Percentiles rank a stretch among this genome's conserved stretches.
Evolutionary conservation across 2,888 invertebrate species (phyloP).

Genomic region (Eupithecia abbreviata): DNA sequence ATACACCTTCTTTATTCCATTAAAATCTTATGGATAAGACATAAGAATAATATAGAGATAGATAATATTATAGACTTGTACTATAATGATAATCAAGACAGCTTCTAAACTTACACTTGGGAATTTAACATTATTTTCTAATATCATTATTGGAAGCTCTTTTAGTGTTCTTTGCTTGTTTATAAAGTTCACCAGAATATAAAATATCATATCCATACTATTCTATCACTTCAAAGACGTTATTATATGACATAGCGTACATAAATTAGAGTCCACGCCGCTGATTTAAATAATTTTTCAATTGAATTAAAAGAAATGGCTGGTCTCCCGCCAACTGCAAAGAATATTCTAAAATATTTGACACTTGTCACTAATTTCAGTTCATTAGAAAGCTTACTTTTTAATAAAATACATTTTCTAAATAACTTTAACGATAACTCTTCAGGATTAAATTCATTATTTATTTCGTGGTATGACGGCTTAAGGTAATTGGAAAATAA

Average conservation of each 20-base stretch:
- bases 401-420: conserved; percentile 30
- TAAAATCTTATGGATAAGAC: conserved; percentile 8
- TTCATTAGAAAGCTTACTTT: conserved; percentile 39
- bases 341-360: conserved; percentile 55
- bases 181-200: background rate
- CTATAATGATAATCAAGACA: background rate
- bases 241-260: conserved; percentile 37
- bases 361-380: conserved; percentile 45
- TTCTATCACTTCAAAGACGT: conserved; percentile 39
- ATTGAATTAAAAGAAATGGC: conserved; percentile 50
- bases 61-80: background rate
- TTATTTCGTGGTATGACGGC: conserved; percentile 2
- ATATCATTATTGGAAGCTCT: background rate
- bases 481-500: background rate
- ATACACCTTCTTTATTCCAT: background rate
- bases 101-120: background rate
- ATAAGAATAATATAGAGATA: background rate
- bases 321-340: conserved; percentile 46
- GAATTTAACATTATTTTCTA: background rate
- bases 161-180: background rate
- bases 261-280: conserved; percentile 44
- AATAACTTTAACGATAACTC: conserved; percentile 30
- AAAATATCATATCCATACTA: conserved; percentile 42
- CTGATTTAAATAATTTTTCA: conserved; percentile 60
- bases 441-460: conserved; percentile 9